Conservation (phyloP, 2,797 vertebrate species). For the Jordanella pulchra region DNA sequence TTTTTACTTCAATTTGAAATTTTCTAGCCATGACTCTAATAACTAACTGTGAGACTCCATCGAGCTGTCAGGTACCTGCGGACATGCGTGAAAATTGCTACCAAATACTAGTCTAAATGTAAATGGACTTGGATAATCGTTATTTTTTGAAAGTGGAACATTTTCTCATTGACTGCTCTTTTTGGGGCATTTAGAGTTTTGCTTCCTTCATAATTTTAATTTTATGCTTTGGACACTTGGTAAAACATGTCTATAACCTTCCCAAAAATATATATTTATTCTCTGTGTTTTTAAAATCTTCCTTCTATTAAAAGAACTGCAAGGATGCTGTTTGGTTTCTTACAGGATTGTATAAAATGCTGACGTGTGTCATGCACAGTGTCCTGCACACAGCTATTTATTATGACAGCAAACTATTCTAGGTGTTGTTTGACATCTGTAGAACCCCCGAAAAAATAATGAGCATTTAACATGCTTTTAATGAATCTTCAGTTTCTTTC, state of each 20-base stretch:
- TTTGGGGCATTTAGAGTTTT: slow-evolving; percentile 53
- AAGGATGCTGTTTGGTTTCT: slow-evolving; percentile 34
- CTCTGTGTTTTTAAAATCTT: slow-evolving; percentile 36
- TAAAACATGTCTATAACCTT: slow-evolving; percentile 47
- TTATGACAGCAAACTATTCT: slow-evolving; percentile 27
- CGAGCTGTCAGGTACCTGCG: slow-evolving; percentile 68
- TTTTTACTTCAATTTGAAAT: slow-evolving; percentile 70
- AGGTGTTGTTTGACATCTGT: slow-evolving; percentile 27
- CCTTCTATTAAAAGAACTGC: slow-evolving; percentile 32
- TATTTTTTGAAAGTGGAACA: slow-evolving; percentile 73
- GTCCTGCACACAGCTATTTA: slow-evolving; percentile 26
- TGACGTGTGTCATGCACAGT: slow-evolving; percentile 15
- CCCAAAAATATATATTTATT: slow-evolving; percentile 41
- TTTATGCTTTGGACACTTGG: slow-evolving; percentile 47
- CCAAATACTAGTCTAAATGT: slow-evolving; percentile 81
- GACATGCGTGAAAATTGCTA: slow-evolving; percentile 75
- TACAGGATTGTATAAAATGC: slow-evolving; percentile 36
- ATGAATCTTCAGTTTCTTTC: slow-evolving; percentile 59
- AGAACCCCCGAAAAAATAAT: slow-evolving; percentile 9
- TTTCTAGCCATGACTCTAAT: slow-evolving; percentile 66
- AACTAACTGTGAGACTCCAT: slow-evolving; percentile 70
- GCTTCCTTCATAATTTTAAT: slow-evolving; percentile 61
- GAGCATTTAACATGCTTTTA: slow-evolving; percentile 40
- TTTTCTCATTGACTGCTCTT: slow-evolving; percentile 71
- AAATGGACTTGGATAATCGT: slow-evolving; percentile 81